phyloP scores from a whole-genome alignment of 2,888 invertebrate species.

The Dyspetes luteomarginatus region DNA sequence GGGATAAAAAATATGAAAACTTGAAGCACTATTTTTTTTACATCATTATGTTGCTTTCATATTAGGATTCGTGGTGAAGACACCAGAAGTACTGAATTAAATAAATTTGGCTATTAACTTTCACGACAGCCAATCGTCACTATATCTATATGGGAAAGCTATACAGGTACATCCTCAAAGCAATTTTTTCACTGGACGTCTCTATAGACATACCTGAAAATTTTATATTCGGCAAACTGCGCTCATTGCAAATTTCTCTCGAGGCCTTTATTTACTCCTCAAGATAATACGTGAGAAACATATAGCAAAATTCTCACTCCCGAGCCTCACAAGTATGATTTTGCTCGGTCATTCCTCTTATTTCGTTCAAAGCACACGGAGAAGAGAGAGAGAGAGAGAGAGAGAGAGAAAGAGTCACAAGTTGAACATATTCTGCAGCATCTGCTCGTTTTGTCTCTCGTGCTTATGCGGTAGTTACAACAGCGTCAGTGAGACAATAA shows the following conservation, averaged over 20 bases:
- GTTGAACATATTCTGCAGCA: constrained; percentile 1
- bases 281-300: constrained; percentile 62
- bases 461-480: constrained; percentile 35
- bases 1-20: no score
- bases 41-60: no score
- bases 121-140: no score
- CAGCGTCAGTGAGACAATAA: not conserved
- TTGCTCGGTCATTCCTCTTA: constrained; percentile 62
- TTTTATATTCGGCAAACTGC: constrained; percentile 58
- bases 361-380: constrained; percentile 43
- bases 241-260: no score
- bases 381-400: constrained; percentile 11
- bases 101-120: no score
- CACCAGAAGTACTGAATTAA: no score
- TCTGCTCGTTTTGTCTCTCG: constrained; percentile 48
- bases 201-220: not conserved
- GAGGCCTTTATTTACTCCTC: no score
- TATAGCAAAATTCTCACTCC: constrained; percentile 56
- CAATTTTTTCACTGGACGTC: constrained; percentile 47
- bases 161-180: no score
- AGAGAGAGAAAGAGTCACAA: not conserved
- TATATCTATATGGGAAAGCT: no score
- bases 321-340: constrained; percentile 51
- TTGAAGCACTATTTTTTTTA: no score
- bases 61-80: no score